Evolutionary conservation across 2,113 vertebrate species (phyloP).

Genomic region (Lasiurus cinereus): DNA sequence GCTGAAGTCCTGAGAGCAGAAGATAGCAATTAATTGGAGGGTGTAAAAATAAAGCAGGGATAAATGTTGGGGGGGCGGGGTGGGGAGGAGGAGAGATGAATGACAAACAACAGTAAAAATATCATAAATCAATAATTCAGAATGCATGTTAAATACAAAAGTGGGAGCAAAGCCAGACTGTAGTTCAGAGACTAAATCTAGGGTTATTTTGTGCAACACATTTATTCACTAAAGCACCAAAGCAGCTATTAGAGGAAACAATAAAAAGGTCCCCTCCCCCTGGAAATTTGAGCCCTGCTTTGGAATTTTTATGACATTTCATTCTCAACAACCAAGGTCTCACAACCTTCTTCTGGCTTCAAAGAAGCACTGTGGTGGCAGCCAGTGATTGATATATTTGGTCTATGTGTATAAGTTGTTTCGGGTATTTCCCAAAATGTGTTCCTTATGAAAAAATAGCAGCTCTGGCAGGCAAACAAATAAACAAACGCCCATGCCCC

Average conservation of each 20-base stretch:
- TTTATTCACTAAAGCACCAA: constrained; percentile 62
- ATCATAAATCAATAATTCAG: constrained; percentile 47
- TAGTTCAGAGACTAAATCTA: not conserved
- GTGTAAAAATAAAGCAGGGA: constrained; percentile 53
- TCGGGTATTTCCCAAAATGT: constrained; percentile 36
- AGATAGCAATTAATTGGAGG: constrained; percentile 51
- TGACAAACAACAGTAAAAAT: constrained; percentile 49
- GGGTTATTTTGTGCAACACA: constrained; percentile 61
- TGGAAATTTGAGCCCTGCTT: constrained; percentile 76
- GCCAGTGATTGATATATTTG: not conserved
- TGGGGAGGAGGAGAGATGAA: not conserved
- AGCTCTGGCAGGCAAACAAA: constrained; percentile 38
- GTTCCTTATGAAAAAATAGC: constrained; percentile 29
- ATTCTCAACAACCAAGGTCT: constrained; percentile 76
- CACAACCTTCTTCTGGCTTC: constrained; percentile 64
- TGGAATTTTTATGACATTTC: constrained; percentile 83
- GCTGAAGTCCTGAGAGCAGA: constrained; percentile 43
- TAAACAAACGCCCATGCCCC: not conserved
- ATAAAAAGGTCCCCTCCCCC: constrained; percentile 66
- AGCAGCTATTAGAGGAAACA: constrained; percentile 72
- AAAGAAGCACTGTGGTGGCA: constrained; percentile 58
- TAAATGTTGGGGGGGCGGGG: not conserved
- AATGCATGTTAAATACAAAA: constrained; percentile 46
- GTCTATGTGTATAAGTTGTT: constrained; percentile 12
- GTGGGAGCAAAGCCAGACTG: constrained; percentile 24